A percentile compares a stretch with the other conserved stretches of the same genome.
Evolutionary conservation across 2,797 vertebrate species (phyloP).

Genomic region (Lepilemur septentrionalis): DNA sequence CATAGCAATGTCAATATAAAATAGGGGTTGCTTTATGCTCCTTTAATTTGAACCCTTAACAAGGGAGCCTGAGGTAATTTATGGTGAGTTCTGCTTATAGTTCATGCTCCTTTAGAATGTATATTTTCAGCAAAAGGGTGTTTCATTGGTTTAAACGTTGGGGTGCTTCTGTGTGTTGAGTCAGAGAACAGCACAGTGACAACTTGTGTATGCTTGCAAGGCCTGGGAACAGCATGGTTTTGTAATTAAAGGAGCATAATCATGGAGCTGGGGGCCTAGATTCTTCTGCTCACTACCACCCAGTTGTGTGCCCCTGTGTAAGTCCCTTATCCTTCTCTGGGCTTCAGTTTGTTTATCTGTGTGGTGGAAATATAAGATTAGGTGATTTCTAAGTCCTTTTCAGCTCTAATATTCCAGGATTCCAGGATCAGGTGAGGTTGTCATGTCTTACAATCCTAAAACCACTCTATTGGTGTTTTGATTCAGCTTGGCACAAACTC

Average conservation of each 20-base stretch:
- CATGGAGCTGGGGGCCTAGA: fast-evolving
- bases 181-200: neutral
- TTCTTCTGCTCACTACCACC: neutral
- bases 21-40: slow-evolving; percentile 48
- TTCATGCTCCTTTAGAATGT: neutral
- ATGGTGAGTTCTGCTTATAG: neutral
- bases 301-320: no score
- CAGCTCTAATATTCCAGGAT: neutral
- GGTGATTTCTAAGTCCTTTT: neutral
- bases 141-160: neutral
- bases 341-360: neutral
- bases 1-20: slow-evolving; percentile 48
- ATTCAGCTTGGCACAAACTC: neutral
- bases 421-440: neutral
- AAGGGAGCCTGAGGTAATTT: neutral
- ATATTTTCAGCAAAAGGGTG: neutral
- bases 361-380: neutral
- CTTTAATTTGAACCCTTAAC: slow-evolving; percentile 54
- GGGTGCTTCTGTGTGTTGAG: neutral
- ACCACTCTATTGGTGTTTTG: neutral
- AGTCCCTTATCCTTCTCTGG: neutral
- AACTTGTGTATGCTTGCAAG: fast-evolving
- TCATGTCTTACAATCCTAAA: neutral
- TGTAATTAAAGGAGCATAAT: neutral
- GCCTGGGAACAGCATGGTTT: neutral